Percentiles rank a stretch among this genome's conserved stretches.
phyloP scores from a whole-genome alignment of 2,888 invertebrate species.

The Yponomeuta cagnagella region DNA sequence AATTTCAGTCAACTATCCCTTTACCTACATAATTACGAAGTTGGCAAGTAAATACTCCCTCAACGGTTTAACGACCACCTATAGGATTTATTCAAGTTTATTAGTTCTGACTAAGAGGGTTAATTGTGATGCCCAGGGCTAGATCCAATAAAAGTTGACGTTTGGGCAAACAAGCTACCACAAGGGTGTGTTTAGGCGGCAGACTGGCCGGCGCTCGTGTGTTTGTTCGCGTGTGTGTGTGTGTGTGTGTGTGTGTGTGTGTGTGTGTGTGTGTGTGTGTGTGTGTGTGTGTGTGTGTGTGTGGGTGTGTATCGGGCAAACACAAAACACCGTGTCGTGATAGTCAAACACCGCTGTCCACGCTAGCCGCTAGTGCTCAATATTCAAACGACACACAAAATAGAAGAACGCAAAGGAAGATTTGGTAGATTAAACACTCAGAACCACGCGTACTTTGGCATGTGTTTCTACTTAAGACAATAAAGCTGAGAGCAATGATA shows the following conservation, averaged over 20 bases:
- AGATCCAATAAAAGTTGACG: not conserved
- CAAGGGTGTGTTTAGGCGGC: not conserved
- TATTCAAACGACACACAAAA: not conserved
- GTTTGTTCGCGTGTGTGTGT: no score
- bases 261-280: no score
- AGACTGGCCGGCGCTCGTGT: no score
- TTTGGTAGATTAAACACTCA: not conserved
- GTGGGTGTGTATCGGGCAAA: not conserved
- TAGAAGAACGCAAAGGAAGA: not conserved
- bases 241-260: no score
- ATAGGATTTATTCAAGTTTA: not conserved
- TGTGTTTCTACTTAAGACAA: no score
- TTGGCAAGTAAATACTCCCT: not conserved
- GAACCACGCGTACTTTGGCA: not conserved
- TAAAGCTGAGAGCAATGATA: no score
- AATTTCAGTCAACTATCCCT: slow-evolving; percentile 1
- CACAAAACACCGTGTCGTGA: no score
- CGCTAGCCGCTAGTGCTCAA: not conserved
- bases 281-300: no score
- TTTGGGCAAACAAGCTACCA: not conserved
- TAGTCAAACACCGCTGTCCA: not conserved
- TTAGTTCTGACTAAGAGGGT: slow-evolving; percentile 1
- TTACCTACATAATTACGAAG: not conserved
- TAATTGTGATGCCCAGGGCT: not conserved
- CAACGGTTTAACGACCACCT: not conserved